Conservation (phyloP, 92 coral and sea anemone species). For the Desmophyllum pertusum region DNA sequence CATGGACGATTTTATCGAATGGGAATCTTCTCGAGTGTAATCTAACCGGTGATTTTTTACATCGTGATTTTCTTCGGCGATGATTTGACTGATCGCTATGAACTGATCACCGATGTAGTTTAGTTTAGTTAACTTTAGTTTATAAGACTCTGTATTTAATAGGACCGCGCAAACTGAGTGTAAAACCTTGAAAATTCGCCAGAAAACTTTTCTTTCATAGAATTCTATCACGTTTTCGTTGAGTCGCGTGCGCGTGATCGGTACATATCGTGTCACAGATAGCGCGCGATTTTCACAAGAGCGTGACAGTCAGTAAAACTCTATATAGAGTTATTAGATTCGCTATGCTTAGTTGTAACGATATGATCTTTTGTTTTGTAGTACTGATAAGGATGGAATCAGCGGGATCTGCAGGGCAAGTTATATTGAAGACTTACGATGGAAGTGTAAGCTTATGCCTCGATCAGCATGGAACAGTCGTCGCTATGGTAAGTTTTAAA, state of each 20-base stretch:
- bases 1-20: not conserved
- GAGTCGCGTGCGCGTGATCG: not conserved
- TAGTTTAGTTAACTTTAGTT: not conserved
- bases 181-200: not conserved
- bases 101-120: not conserved
- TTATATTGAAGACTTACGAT: constrained; percentile 60
- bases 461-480: constrained; percentile 51
- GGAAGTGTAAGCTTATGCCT: constrained; percentile 68
- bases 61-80: not conserved
- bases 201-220: not conserved
- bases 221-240: not conserved
- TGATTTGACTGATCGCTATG: not conserved
- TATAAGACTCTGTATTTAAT: not conserved
- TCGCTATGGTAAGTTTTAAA: constrained; percentile 52
- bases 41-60: not conserved
- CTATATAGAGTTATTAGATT: not conserved
- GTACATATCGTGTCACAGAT: not conserved
- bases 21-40: not conserved
- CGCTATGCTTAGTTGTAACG: constrained; percentile 18
- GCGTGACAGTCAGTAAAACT: constrained; percentile 7
- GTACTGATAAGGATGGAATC: constrained; percentile 76
- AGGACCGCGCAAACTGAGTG: not conserved
- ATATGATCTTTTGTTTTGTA: constrained; percentile 44
- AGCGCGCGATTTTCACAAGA: not conserved
- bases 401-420: constrained; percentile 69